These are phyloP conservation scores for Pherbina coryleti DNA, from an alignment of 2,888 invertebrate species.

Conservation along the genomic window DNA sequence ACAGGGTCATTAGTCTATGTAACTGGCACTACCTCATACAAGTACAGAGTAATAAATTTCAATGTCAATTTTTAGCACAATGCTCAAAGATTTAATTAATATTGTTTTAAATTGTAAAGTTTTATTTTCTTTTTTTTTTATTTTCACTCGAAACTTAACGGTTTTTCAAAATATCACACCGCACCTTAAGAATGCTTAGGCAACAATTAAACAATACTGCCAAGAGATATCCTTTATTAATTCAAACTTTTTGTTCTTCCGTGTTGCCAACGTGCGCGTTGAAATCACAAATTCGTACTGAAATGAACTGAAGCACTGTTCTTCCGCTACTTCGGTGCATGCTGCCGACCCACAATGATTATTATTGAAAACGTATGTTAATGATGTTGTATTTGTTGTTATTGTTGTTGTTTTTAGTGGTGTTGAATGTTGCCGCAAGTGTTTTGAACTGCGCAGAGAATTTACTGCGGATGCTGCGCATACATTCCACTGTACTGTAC, in stretches of 20 bases:
- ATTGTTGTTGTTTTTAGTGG: conserved; percentile 10
- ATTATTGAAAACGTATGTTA: conserved; percentile 24
- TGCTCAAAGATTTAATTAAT: background rate
- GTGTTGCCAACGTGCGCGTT: conserved; percentile 13
- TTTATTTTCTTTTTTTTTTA: background rate
- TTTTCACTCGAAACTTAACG: background rate
- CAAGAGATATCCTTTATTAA: conserved; percentile 7
- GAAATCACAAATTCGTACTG: conserved; percentile 19
- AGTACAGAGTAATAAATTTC: too few relatives aligned
- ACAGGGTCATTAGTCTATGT: background rate
- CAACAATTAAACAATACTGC: conserved; percentile 5
- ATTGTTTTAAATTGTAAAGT: background rate
- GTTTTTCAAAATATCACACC: background rate
- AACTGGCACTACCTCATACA: too few relatives aligned
- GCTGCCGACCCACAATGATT: conserved; percentile 11
- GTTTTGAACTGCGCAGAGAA: conserved; percentile 15
- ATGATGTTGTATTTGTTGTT: conserved; percentile 31
- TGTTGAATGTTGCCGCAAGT: conserved; percentile 8
- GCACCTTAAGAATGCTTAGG: background rate
- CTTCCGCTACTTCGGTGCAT: conserved; percentile 3
- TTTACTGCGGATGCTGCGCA: conserved; percentile 27
- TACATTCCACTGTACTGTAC: conserved; percentile 11
- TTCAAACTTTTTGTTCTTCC: conserved; percentile 12
- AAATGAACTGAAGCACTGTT: conserved; percentile 23
- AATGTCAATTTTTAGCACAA: too few relatives aligned